These are phyloP conservation scores for Saimiri boliviensis DNA, from an alignment of 2,113 vertebrate species.

Conservation along the genomic window DNA sequence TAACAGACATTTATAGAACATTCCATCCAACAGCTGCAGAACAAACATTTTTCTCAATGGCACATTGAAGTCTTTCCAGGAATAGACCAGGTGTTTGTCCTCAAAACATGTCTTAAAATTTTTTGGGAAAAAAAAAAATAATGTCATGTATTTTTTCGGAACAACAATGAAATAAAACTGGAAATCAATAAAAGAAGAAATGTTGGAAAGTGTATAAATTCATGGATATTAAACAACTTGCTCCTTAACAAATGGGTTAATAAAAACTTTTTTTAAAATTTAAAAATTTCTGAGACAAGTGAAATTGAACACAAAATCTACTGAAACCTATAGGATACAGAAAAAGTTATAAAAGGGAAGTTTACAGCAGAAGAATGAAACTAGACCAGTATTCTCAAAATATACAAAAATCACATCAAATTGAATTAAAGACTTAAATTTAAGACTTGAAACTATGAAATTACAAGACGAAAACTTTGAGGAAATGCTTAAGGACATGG, in stretches of 20 bases:
- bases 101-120: background rate
- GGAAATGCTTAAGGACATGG: background rate
- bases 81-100: background rate
- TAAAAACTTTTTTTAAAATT: background rate
- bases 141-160: background rate
- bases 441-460: background rate
- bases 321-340: background rate
- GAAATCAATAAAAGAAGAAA: background rate
- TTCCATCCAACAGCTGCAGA: background rate
- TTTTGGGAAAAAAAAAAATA: background rate
- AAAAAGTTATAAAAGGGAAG: background rate
- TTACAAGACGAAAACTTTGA: background rate
- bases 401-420: background rate
- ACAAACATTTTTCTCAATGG: background rate
- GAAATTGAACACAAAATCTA: background rate
- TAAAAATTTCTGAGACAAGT: background rate
- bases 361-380: background rate
- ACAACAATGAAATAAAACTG: background rate
- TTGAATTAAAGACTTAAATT: background rate
- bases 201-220: background rate
- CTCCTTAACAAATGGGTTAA: background rate
- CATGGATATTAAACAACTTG: background rate
- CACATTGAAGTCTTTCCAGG: background rate
- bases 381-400: background rate
- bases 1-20: background rate